Percentiles rank a stretch among this genome's conserved stretches.
Evolutionary conservation across 1,140 invertebrate species (phyloP).

Genomic region (Brachionus sp.): DNA sequence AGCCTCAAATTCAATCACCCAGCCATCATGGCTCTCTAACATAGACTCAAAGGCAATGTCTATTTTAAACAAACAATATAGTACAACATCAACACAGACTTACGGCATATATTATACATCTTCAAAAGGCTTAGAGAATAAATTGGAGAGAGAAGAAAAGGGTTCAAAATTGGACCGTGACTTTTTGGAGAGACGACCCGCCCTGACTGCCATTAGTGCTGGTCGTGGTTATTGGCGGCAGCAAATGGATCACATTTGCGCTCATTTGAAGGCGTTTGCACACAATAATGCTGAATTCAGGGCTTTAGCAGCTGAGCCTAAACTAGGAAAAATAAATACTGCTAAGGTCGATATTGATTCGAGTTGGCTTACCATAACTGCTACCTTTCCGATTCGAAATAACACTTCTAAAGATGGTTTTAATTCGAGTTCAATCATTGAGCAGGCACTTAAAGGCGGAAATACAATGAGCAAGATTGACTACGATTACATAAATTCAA

Average conservation of each 20-base stretch:
- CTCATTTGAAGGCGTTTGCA: constrained; percentile 58
- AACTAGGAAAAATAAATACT: constrained; percentile 46
- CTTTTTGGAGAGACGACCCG: constrained; percentile 55
- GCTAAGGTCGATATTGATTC: constrained; percentile 50
- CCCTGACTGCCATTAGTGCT: constrained; percentile 57
- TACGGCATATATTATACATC: constrained; percentile 59
- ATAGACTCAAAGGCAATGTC: constrained; percentile 42
- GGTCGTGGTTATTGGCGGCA: constrained; percentile 61
- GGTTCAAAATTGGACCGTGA: constrained; percentile 54
- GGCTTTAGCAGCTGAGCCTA: constrained; percentile 50
- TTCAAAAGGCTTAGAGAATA: constrained; percentile 51
- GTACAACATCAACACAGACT: constrained; percentile 54
- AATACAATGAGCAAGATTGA: not conserved
- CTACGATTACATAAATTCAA: constrained; percentile 3
- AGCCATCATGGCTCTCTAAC: constrained; percentile 24
- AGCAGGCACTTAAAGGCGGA: not conserved
- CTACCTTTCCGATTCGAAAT: constrained; percentile 23
- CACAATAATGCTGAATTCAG: constrained; percentile 59
- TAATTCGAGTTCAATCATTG: constrained; percentile 8
- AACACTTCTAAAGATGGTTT: constrained; percentile 4
- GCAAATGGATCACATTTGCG: constrained; percentile 59
- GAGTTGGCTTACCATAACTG: constrained; percentile 12
- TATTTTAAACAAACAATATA: constrained; percentile 45
- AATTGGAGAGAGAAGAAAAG: constrained; percentile 50
- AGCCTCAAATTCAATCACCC: constrained; percentile 46